A percentile compares a stretch with the other conserved stretches of the same genome.
These are phyloP conservation scores for Lordiphosa fenestrarum DNA, from an alignment of 2,888 invertebrate genomes.

Conservation along the genomic window DNA sequence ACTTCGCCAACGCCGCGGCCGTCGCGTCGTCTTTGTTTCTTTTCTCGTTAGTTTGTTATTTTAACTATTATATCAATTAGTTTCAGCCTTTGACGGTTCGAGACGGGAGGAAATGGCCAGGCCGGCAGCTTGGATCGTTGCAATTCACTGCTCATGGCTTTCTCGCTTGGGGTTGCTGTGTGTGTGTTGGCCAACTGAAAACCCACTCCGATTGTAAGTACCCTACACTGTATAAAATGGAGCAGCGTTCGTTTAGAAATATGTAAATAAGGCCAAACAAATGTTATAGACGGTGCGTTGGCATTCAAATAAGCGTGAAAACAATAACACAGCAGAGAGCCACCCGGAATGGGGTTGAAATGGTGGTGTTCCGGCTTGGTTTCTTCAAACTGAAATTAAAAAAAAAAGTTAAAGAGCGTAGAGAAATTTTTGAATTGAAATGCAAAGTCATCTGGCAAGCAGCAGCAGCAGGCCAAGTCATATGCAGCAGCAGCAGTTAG, in stretches of 20 bases:
- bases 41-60: slow-evolving; percentile 73
- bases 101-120: slow-evolving; percentile 36
- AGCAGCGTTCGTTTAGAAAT: slow-evolving; percentile 51
- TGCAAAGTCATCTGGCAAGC: slow-evolving; percentile 19
- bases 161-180: slow-evolving; percentile 46
- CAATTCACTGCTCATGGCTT: slow-evolving; percentile 63
- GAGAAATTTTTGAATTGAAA: slow-evolving; percentile 31
- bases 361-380: slow-evolving; percentile 42
- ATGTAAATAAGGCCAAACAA: slow-evolving; percentile 54
- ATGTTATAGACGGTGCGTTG: slow-evolving; percentile 55
- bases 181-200: no score
- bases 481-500: slow-evolving; percentile 21
- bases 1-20: slow-evolving; percentile 59
- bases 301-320: slow-evolving; percentile 51
- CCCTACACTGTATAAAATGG: slow-evolving; percentile 30
- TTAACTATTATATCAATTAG: slow-evolving; percentile 73
- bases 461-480: slow-evolving; percentile 19
- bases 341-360: slow-evolving; percentile 45
- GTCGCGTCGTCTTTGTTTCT: slow-evolving; percentile 30
- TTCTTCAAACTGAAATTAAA: slow-evolving; percentile 50
- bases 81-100: slow-evolving; percentile 62
- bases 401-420: slow-evolving; percentile 13
- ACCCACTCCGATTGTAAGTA: slow-evolving; percentile 9
- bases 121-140: slow-evolving; percentile 41
- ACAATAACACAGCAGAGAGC: slow-evolving; percentile 25